Conservation (phyloP, 2,888 invertebrate species). For the Falcaria lacertinaria region DNA sequence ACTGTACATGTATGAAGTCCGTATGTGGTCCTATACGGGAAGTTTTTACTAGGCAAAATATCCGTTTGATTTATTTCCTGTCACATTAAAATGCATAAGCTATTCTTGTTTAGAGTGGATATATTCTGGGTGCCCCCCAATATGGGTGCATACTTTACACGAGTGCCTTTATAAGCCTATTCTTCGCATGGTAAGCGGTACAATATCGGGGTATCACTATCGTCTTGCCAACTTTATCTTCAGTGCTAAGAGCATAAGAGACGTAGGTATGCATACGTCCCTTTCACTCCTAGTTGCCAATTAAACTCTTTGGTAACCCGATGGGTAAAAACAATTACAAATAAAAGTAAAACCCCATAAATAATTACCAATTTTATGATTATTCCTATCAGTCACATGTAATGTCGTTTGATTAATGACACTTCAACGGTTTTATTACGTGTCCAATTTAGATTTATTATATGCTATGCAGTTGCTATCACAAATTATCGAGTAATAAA, state of each 20-base stretch:
- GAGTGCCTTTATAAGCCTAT: too few species aligned
- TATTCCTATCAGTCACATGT: conserved; percentile 41
- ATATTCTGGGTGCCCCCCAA: background rate
- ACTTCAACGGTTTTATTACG: conserved; percentile 31
- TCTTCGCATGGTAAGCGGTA: too few species aligned
- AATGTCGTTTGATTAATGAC: conserved; percentile 53
- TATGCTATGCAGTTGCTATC: conserved; percentile 10
- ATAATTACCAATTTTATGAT: conserved; percentile 40
- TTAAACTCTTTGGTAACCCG: too few species aligned
- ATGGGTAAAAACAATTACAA: background rate
- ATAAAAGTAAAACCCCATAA: conserved; percentile 15
- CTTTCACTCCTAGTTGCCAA: too few species aligned
- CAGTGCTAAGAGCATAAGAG: too few species aligned
- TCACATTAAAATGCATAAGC: background rate
- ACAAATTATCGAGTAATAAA: background rate
- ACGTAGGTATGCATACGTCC: too few species aligned
- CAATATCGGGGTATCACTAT: too few species aligned
- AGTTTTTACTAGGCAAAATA: conserved; percentile 3
- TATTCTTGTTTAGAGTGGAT: background rate
- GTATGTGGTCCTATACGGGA: conserved; percentile 1
- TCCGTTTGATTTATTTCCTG: conserved; percentile 1
- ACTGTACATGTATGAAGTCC: background rate
- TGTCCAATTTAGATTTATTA: conserved; percentile 24
- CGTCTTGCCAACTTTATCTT: too few species aligned
- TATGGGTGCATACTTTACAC: background rate